Conservation (phyloP, 92 coral and sea anemone genomes). For the Siderastrea siderea region DNA sequence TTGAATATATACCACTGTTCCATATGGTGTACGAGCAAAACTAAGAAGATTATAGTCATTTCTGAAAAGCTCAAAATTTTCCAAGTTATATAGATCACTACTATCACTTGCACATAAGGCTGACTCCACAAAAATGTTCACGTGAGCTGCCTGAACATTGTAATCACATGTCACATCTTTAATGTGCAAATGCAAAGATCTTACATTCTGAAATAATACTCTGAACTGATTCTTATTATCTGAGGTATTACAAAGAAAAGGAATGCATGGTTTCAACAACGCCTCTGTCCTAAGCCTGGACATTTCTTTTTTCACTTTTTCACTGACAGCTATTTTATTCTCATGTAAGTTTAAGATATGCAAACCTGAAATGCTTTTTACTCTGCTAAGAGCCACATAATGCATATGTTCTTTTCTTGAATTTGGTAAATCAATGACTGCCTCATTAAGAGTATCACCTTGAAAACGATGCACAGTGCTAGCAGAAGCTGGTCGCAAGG, state of each 20-base stretch:
- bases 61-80: conserved; percentile 52
- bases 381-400: conserved; percentile 72
- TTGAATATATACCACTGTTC: conserved; percentile 67
- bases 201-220: conserved; percentile 77
- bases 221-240: neutral
- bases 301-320: conserved; percentile 76
- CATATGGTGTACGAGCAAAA: conserved; percentile 59
- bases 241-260: conserved; percentile 13
- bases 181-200: conserved; percentile 77
- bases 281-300: conserved; percentile 70
- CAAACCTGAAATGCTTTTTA: conserved; percentile 58
- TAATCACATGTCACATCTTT: conserved; percentile 59
- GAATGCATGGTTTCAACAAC: neutral
- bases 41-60: conserved; percentile 60
- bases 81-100: conserved; percentile 37
- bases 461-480: conserved; percentile 82
- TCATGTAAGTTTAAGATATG: conserved; percentile 75
- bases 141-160: conserved; percentile 69
- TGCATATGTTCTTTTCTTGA: conserved; percentile 63
- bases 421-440: conserved; percentile 70
- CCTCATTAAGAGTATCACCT: conserved; percentile 76
- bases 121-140: conserved; percentile 82
- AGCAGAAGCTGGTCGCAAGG: conserved; percentile 78
- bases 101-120: conserved; percentile 52
- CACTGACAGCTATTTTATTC: conserved; percentile 66